A percentile compares a stretch with the other conserved stretches of the same genome.
phyloP scores from a whole-genome alignment of 2,888 invertebrate genomes.

The Drosophila multiciliata region DNA sequence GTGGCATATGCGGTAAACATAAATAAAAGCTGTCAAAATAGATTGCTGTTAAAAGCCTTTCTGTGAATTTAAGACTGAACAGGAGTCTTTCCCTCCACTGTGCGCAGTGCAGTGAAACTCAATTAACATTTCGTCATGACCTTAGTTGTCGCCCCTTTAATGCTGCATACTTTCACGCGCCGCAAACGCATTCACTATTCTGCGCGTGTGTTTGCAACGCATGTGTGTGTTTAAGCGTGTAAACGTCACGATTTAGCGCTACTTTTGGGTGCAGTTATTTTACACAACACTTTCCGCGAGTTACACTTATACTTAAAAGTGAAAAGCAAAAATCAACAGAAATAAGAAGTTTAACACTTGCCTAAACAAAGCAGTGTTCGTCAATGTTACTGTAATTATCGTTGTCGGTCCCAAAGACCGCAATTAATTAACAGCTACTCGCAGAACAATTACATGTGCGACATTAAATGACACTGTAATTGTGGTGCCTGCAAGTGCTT shows the following conservation, averaged over 20 bases:
- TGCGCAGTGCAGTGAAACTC: constrained; percentile 29
- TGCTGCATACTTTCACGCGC: constrained; percentile 56
- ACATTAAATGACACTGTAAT: constrained; percentile 32
- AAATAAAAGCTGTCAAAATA: background rate
- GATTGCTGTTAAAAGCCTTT: background rate
- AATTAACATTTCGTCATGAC: constrained; percentile 37
- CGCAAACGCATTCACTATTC: constrained; percentile 5
- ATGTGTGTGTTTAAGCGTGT: constrained; percentile 30
- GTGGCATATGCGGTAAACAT: background rate
- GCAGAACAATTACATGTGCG: constrained; percentile 23
- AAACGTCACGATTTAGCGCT: constrained; percentile 34
- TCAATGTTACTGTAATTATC: constrained; percentile 25
- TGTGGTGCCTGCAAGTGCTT: background rate
- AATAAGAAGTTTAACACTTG: constrained; percentile 12
- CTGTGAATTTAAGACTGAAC: background rate
- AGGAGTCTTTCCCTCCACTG: background rate
- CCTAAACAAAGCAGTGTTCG: constrained; percentile 16
- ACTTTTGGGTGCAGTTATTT: constrained; percentile 32
- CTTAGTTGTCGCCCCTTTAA: constrained; percentile 23
- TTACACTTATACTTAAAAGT: constrained; percentile 22
- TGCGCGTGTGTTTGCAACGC: constrained; percentile 16
- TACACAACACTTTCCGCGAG: constrained; percentile 13
- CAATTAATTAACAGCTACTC: constrained; percentile 53
- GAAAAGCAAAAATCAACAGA: constrained; percentile 30
- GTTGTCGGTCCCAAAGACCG: constrained; percentile 28